Evolutionary conservation across 2,797 vertebrate species (phyloP).

Genomic region (Dryobates pubescens): DNA sequence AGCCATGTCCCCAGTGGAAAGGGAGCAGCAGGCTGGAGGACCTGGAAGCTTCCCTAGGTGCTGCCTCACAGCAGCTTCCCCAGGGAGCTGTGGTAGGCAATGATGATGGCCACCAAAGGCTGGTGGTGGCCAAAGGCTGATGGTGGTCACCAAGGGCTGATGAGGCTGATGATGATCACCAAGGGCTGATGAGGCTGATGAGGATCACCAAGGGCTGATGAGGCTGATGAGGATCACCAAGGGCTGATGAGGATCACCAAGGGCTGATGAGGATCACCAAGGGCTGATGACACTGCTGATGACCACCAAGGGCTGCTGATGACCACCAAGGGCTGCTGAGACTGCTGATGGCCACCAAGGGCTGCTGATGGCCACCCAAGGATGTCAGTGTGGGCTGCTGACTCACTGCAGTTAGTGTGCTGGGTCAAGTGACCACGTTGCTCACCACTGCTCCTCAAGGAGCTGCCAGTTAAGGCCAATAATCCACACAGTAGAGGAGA

Average conservation of each 20-base stretch:
- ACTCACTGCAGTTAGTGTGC: not conserved
- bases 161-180: not conserved
- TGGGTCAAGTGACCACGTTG: not conserved
- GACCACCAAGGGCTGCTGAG: no score
- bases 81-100: not conserved
- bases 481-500: not conserved
- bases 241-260: no score
- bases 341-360: no score
- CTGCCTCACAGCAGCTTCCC: not conserved
- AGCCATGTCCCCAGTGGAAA: accelerated
- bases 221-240: no score
- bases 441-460: not conserved
- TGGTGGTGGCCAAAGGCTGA: no score
- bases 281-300: no score
- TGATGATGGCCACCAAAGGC: not conserved
- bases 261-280: no score
- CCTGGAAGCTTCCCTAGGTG: not conserved
- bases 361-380: not conserved
- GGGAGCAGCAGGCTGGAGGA: not conserved
- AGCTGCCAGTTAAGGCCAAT: constrained; percentile 5
- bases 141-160: accelerated
- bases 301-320: no score
- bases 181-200: not conserved
- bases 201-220: no score
- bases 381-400: not conserved